Conservation (phyloP, 2,113 vertebrate species). For the Eulacestoma nigropectus region DNA sequence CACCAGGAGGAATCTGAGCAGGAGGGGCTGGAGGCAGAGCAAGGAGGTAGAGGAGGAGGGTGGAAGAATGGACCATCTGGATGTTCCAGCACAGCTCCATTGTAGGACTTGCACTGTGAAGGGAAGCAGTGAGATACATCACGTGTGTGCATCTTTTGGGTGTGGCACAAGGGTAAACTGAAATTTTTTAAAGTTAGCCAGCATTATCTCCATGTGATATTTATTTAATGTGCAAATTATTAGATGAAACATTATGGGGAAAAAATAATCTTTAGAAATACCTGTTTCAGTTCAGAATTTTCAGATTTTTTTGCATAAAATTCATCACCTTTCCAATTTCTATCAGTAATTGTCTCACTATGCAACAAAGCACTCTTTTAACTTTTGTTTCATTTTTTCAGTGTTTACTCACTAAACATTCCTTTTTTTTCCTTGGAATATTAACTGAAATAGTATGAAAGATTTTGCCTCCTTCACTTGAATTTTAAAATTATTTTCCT, state of each 20-base stretch:
- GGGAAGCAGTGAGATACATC: fast-evolving
- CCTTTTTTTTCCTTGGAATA: neutral
- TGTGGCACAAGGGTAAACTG: neutral
- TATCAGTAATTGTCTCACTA: neutral
- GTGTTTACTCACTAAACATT: neutral
- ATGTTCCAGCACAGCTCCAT: neutral
- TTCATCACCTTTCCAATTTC: neutral
- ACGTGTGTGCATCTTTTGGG: neutral
- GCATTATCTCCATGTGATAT: neutral
- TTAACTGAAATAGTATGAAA: neutral
- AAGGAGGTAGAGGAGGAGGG: neutral
- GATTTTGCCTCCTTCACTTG: neutral
- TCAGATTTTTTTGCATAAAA: neutral
- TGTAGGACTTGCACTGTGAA: fast-evolving
- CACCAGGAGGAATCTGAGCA: neutral
- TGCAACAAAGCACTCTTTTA: neutral
- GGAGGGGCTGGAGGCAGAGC: neutral
- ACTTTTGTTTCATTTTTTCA: neutral
- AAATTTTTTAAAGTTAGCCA: neutral
- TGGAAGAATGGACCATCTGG: too few species aligned
- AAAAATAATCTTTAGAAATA: neutral
- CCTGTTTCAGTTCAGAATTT: neutral
- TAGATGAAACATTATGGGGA: fast-evolving
- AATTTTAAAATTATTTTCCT: neutral
- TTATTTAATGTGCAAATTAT: neutral